These are phyloP conservation scores for Lutraria lutraria DNA, from an alignment of 2,888 invertebrate genomes.

Conservation along the genomic window DNA sequence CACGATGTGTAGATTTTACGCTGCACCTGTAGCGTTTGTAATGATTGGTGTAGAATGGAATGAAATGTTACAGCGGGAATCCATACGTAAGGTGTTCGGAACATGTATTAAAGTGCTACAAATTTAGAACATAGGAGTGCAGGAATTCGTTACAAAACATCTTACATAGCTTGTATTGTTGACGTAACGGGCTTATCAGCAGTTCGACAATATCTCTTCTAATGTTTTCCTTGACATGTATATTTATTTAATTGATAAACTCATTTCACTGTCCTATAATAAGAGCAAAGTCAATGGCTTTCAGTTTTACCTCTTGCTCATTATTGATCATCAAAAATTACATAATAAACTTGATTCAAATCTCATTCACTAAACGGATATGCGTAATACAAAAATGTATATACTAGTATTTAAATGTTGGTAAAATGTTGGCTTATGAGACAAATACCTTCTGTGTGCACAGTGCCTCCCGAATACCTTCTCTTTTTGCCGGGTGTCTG, in stretches of 20 bases:
- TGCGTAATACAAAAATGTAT: too few species aligned
- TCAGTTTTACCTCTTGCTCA: too few species aligned
- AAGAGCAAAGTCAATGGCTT: too few species aligned
- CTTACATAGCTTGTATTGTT: neutral
- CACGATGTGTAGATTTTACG: conserved; percentile 31
- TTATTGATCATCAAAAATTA: too few species aligned
- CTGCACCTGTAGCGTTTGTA: neutral
- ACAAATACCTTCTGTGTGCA: too few species aligned
- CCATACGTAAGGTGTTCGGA: neutral
- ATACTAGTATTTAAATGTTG: too few species aligned
- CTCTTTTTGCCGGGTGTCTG: too few species aligned
- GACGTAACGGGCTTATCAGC: neutral
- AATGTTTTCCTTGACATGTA: neutral
- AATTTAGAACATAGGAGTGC: neutral
- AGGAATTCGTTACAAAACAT: neutral
- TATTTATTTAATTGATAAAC: neutral
- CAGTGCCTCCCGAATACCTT: too few species aligned
- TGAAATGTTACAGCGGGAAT: neutral
- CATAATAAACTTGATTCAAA: too few species aligned
- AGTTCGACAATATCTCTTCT: neutral
- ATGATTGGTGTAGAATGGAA: neutral
- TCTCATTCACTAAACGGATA: too few species aligned
- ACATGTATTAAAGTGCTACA: neutral
- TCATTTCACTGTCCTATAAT: too few species aligned
- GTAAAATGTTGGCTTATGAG: too few species aligned